Conservation (phyloP, 2,113 vertebrate genomes). For the human (Homo sapiens) region GRCh38 chrY:23332501-23333000, state of each 20-base stretch:
- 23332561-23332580: not conserved
- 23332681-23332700: not conserved
- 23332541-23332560: not conserved
- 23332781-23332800: not conserved
- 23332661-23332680: accelerated
- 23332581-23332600: not conserved
- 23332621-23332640: not conserved
- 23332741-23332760: accelerated
- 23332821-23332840: not conserved
- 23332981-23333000: not conserved
- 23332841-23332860: not conserved
- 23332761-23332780: not conserved
- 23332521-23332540: not conserved
- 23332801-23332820: not conserved
- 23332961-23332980: not conserved
- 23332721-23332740: not conserved
- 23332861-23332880: not conserved
- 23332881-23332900: not conserved
- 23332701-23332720: not conserved
- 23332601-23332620: not conserved
- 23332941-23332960: not conserved
- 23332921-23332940: not conserved
- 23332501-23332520: not conserved
- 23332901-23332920: constrained; percentile 10
- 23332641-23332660: not conserved